Percentiles rank a stretch among this genome's conserved stretches.
Conservation (phyloP, 1,140 invertebrate genomes). For the Hycleus cichorii region DNA sequence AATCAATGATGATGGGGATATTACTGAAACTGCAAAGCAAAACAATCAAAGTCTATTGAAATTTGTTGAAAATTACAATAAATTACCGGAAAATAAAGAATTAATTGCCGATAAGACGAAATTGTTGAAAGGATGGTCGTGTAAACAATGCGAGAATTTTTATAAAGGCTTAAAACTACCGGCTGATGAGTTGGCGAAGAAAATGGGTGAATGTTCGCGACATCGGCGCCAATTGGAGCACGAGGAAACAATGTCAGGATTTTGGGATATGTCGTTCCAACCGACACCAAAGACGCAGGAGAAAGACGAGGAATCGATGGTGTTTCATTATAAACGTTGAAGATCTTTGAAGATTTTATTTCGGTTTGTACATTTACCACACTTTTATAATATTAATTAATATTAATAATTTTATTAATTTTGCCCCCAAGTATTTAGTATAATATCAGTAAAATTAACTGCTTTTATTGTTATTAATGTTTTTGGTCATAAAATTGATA, state of each 20-base stretch:
- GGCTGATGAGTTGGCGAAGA: slow-evolving; percentile 36
- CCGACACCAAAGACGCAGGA: slow-evolving; percentile 1
- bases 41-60: not conserved
- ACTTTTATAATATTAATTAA: too few relatives aligned
- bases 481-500: too few relatives aligned
- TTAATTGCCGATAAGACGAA: slow-evolving; percentile 1
- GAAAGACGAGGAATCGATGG: not conserved
- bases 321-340: slow-evolving; percentile 4
- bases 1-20: slow-evolving; percentile 4
- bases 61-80: slow-evolving; percentile 1
- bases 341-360: too few relatives aligned
- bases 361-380: too few relatives aligned
- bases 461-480: too few relatives aligned
- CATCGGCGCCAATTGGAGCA: slow-evolving; percentile 42
- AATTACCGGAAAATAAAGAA: slow-evolving; percentile 1
- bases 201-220: slow-evolving; percentile 43
- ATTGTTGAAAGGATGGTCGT: slow-evolving; percentile 24
- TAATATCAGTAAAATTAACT: too few relatives aligned
- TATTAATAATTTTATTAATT: too few relatives aligned
- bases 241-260: slow-evolving; percentile 33
- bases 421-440: too few relatives aligned
- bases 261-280: slow-evolving; percentile 41
- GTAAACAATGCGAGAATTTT: slow-evolving; percentile 31
- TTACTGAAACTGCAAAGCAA: slow-evolving; percentile 3
- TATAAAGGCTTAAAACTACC: slow-evolving; percentile 37